Conservation (phyloP, 2,888 invertebrate species). For the Thyatira batis region DNA sequence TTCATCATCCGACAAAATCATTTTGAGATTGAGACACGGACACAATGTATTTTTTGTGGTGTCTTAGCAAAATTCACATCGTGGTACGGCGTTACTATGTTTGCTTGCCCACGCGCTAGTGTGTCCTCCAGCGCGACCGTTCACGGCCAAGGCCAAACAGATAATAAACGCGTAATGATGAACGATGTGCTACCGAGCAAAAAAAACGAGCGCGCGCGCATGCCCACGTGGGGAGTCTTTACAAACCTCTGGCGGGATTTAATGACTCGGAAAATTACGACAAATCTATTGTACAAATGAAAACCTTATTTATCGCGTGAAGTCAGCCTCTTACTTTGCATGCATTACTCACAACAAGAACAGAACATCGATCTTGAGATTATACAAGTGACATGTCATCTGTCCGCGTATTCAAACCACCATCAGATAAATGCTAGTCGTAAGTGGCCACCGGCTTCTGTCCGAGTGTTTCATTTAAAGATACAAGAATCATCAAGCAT, state of each 20-base stretch:
- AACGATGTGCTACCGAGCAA: conserved; percentile 69
- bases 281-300: conserved; percentile 46
- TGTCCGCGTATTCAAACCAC: conserved; percentile 36
- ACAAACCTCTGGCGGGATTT: conserved; percentile 63
- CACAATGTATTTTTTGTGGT: conserved; percentile 46
- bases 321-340: conserved; percentile 18
- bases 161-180: conserved; percentile 76
- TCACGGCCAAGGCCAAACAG: conserved; percentile 79
- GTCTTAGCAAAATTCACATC: conserved; percentile 45
- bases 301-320: conserved; percentile 46
- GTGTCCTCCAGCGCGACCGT: conserved; percentile 68
- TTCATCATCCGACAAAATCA: conserved; percentile 26
- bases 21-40: conserved; percentile 23
- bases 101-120: conserved; percentile 52
- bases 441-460: conserved; percentile 34
- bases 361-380: conserved; percentile 9
- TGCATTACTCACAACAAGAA: conserved; percentile 10
- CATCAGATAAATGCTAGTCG: conserved; percentile 37
- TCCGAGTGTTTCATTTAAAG: conserved; percentile 43
- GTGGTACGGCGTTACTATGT: conserved; percentile 45
- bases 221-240: conserved; percentile 72
- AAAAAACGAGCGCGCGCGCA: conserved; percentile 60
- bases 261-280: conserved; percentile 74
- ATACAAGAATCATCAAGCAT: conserved; percentile 47
- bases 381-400: conserved; percentile 22